These are phyloP conservation scores for Naso thynnoides DNA, from an alignment of 2,797 vertebrate genomes.

Conservation along the genomic window DNA sequence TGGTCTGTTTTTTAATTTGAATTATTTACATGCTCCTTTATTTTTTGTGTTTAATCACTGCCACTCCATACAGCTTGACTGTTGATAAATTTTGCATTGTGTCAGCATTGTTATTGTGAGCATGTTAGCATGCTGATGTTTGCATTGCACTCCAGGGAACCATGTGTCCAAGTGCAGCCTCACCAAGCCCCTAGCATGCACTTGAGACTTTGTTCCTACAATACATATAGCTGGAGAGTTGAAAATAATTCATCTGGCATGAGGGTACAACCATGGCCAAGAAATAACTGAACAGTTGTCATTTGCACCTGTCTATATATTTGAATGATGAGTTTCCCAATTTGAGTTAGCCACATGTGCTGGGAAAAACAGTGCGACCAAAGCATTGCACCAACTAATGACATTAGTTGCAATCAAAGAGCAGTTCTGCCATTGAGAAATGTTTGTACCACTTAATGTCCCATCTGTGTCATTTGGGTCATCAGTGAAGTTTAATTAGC, in stretches of 20 bases:
- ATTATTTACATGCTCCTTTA: neutral
- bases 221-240: too few species aligned
- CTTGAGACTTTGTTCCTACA: too few species aligned
- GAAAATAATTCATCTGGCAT: neutral
- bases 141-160: too few species aligned
- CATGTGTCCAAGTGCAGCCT: too few species aligned
- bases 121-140: slow-evolving; percentile 2
- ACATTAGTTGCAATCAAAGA: neutral
- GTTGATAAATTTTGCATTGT: too few species aligned
- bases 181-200: too few species aligned
- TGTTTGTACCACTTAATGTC: slow-evolving; percentile 22
- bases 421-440: neutral
- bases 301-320: neutral
- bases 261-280: neutral
- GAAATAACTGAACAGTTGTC: neutral
- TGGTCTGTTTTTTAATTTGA: neutral
- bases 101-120: slow-evolving; percentile 6
- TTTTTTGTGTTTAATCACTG: neutral
- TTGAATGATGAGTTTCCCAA: neutral
- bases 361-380: neutral
- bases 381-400: neutral
- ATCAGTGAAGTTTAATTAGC: slow-evolving; percentile 52
- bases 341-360: neutral
- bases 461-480: slow-evolving; percentile 49
- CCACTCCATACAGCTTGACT: neutral